Evolutionary conservation across 2,888 invertebrate genomes (phyloP).

Genomic region (Callosobruchus maculatus): DNA sequence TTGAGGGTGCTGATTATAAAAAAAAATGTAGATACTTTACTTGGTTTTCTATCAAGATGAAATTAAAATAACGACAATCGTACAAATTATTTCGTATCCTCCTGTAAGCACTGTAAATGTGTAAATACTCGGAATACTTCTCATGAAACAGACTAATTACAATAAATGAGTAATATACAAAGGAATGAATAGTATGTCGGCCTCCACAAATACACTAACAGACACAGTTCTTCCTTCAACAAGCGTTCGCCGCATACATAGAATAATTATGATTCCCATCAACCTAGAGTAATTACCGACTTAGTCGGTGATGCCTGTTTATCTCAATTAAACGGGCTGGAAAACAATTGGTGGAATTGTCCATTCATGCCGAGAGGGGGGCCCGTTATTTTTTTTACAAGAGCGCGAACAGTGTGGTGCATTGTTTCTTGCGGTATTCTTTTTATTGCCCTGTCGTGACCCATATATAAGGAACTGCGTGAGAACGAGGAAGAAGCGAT

Average conservation of each 20-base stretch:
- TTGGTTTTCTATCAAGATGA: too few species aligned
- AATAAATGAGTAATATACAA: background rate
- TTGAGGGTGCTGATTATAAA: too few species aligned
- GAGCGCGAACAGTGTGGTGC: background rate
- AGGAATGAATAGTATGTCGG: background rate
- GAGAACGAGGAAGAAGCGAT: background rate
- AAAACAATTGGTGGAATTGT: slow-evolving; percentile 6
- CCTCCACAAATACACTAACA: background rate
- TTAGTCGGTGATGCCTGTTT: slow-evolving; percentile 5
- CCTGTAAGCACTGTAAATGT: too few species aligned
- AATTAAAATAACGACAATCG: too few species aligned
- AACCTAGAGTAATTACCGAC: background rate
- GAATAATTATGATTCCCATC: background rate
- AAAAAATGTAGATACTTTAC: too few species aligned
- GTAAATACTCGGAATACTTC: background rate
- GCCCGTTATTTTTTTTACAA: background rate
- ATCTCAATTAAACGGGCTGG: slow-evolving; percentile 11
- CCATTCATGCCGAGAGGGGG: slow-evolving; percentile 9
- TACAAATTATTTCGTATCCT: too few species aligned
- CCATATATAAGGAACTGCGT: background rate
- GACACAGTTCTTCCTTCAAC: background rate
- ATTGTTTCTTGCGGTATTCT: background rate
- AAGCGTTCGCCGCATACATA: background rate
- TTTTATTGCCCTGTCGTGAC: background rate
- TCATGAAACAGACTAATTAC: background rate